A percentile compares a stretch with the other conserved stretches of the same genome.
Evolutionary conservation across 2,797 vertebrate genomes (phyloP).

Genomic region (Acipenser transmontanus): DNA sequence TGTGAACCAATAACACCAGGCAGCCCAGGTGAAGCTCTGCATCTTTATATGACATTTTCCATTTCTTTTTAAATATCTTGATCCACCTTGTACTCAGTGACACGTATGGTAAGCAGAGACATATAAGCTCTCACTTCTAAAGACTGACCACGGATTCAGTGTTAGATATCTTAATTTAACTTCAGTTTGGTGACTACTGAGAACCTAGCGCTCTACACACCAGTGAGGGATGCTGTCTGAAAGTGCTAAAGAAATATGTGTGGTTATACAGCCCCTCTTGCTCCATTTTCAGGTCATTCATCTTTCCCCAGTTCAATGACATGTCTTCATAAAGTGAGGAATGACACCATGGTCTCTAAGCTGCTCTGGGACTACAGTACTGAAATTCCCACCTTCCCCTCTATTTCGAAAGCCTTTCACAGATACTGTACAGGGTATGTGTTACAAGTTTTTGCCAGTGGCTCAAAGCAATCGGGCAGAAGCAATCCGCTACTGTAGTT

Average conservation of each 20-base stretch:
- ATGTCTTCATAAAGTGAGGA: not conserved
- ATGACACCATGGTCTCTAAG: not conserved
- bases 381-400: conserved; percentile 8
- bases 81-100: conserved; percentile 3
- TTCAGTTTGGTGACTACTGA: conserved; percentile 1
- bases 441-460: not conserved
- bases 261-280: conserved; percentile 9
- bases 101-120: conserved; percentile 5
- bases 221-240: conserved; percentile 4
- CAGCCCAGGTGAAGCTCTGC: too few species aligned
- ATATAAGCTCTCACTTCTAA: not conserved
- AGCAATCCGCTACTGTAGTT: not conserved
- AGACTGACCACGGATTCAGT: conserved; percentile 1
- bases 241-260: conserved; percentile 11
- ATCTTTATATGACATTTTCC: too few species aligned
- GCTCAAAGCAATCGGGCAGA: not conserved
- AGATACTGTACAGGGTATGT: not conserved
- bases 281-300: conserved; percentile 9
- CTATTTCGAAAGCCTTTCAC: not conserved
- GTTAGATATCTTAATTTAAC: conserved; percentile 5
- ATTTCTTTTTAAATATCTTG: too few species aligned
- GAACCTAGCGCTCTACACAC: not conserved
- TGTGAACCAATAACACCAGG: too few species aligned
- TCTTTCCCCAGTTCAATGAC: not conserved
- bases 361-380: conserved; percentile 12